Evolutionary conservation across 2,888 invertebrate genomes (phyloP), one percentile per base, ranked within the genome.

Genomic region (Sarcophaga caerulescens): DNA sequence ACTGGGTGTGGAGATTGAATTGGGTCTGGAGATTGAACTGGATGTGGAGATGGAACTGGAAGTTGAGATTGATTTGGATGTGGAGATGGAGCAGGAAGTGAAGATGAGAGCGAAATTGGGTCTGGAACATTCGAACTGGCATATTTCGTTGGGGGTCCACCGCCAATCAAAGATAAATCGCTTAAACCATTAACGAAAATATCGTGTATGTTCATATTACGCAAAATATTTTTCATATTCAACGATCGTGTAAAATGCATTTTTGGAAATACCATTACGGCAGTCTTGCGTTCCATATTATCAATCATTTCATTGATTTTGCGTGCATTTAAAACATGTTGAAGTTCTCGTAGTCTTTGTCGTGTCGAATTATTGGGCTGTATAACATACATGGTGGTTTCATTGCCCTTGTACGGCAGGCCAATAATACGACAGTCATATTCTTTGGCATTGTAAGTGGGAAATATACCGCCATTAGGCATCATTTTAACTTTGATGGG

Each of bases 161-260:
- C 75, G 62, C 95, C 94, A 12, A 97, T 94, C 11, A 96, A 91
- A 0, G 95, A 96, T 71, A 97, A 94, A 92, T 97, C 96, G 0
- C 96, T 95, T 74, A 93, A 90, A 0, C 88, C 88, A 0, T 94
- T 94, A 83, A 94, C 91, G 90, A 97, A 97, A 84, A 97, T 93
- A 0, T 95, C 94, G 2, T 91, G 90, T 0, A 96, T 91, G 87
- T 94, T 94, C 3, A 95, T 89, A 0, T 94, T 94, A 69, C 94
- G 52, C 10, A 97, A 97, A 84, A 97, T 93, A 0, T 95, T 94
- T 2, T 91, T 90, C 0, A 96, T 91, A 87, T 94, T 94, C 3
- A 95, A 89, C 0, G 94, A 94, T 70, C 94, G 95, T 85, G 95
- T 94, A 2, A 97, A 92, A 88, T 95, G 95, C 95, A 97, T 96